A percentile compares a stretch with the other conserved stretches of the same genome.
Conservation (phyloP, 2,113 vertebrate species). For the Mandrillus leucophaeus region DNA sequence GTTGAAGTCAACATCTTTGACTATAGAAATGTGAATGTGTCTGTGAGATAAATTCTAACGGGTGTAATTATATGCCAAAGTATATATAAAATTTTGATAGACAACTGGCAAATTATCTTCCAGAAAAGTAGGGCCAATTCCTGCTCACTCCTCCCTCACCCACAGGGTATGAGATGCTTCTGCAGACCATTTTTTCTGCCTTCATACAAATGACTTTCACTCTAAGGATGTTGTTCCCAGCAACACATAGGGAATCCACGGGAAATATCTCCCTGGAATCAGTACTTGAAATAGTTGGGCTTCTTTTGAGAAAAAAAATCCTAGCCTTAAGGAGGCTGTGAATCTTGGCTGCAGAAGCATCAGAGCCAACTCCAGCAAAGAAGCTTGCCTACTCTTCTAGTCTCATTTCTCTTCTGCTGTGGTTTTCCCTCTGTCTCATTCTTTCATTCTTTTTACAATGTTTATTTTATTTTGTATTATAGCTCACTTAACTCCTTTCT, state of each 20-base stretch:
- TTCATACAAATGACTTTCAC: neutral
- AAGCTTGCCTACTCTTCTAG: neutral
- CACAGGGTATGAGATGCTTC: neutral
- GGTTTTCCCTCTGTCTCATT: neutral
- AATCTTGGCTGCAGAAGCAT: neutral
- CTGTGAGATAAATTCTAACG: neutral
- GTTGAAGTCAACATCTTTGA: neutral
- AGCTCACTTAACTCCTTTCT: constrained; percentile 13
- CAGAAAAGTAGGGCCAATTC: neutral
- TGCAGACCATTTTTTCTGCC: neutral
- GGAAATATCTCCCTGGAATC: neutral
- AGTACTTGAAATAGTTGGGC: neutral
- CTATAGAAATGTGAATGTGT: neutral
- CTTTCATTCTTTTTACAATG: neutral
- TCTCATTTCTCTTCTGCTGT: neutral
- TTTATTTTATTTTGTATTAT: constrained; percentile 4
- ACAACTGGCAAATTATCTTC: neutral
- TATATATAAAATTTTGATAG: neutral
- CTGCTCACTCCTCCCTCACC: neutral
- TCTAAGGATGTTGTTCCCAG: neutral
- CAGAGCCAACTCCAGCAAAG: neutral
- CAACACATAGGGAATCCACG: neutral
- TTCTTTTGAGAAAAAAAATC: neutral
- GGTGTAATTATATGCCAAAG: neutral
- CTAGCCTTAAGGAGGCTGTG: neutral